Evolutionary conservation across 2,113 vertebrate species (phyloP).

Genomic region (Agelaius tricolor): DNA sequence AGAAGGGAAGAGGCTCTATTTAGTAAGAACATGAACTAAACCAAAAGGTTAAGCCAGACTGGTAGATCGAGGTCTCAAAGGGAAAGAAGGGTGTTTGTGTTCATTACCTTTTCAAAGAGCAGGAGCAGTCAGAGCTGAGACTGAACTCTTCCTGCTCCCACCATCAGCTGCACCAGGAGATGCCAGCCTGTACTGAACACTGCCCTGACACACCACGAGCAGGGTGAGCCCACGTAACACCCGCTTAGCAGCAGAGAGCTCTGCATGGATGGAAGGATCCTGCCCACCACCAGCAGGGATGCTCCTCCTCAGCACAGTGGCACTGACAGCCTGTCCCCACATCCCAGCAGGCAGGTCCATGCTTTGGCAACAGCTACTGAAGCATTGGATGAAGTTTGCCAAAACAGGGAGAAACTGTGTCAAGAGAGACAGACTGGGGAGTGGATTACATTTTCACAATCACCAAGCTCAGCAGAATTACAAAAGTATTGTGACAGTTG

Average conservation of each 20-base stretch:
- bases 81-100: neutral
- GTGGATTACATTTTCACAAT: neutral
- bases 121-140: neutral
- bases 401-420: neutral
- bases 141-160: neutral
- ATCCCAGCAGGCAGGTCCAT: neutral
- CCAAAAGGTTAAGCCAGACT: neutral
- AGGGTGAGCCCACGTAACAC: neutral
- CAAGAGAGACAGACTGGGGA: neutral
- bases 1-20: neutral
- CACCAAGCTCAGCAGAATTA: neutral
- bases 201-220: neutral
- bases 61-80: neutral
- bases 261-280: neutral
- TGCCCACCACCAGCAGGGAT: neutral
- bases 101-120: neutral
- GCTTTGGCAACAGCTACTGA: neutral
- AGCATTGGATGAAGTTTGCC: rapidly evolving
- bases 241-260: neutral
- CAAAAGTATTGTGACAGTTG: rapidly evolving
- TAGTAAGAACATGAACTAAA: neutral
- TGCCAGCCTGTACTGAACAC: neutral
- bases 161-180: neutral
- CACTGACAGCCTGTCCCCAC: neutral
- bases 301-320: neutral